A percentile compares a stretch with the other conserved stretches of the same genome.
Evolutionary conservation across 2,888 invertebrate genomes (phyloP).

Genomic region (Epinotia bilunana): DNA sequence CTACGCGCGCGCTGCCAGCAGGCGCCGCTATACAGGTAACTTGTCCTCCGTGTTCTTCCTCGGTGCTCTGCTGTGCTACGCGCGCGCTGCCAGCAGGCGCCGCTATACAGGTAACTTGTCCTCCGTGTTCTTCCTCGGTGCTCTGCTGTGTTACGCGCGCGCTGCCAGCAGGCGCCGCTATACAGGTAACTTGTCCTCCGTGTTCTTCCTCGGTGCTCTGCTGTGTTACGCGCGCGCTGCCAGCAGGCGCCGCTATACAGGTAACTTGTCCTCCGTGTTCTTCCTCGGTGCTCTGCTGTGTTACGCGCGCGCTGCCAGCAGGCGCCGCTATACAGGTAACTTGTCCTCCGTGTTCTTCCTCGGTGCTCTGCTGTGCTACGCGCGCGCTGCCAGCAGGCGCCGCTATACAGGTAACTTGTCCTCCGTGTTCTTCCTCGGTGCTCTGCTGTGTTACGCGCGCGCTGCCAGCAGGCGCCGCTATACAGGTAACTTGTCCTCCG

Average conservation of each 20-base stretch:
- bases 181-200: too few relatives aligned
- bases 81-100: slow-evolving; percentile 89
- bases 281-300: slow-evolving; percentile 95
- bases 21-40: slow-evolving; percentile 91
- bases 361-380: slow-evolving; percentile 94
- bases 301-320: slow-evolving; percentile 91
- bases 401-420: slow-evolving; percentile 92
- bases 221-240: slow-evolving; percentile 93
- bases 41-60: too few relatives aligned
- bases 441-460: slow-evolving; percentile 93
- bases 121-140: slow-evolving; percentile 96
- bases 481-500: too few relatives aligned
- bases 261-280: too few relatives aligned
- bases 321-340: slow-evolving; percentile 91
- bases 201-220: slow-evolving; percentile 96
- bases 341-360: too few relatives aligned
- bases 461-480: slow-evolving; percentile 89
- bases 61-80: slow-evolving; percentile 94
- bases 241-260: slow-evolving; percentile 89
- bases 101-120: slow-evolving; percentile 92
- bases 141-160: slow-evolving; percentile 93
- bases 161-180: slow-evolving; percentile 89
- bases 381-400: slow-evolving; percentile 89
- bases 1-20: slow-evolving; percentile 91
- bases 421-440: slow-evolving; percentile 96